A percentile compares a stretch with the other conserved stretches of the same genome.
Conservation (phyloP, 1,140 invertebrate species). For the Macrostomum lignano region DNA sequence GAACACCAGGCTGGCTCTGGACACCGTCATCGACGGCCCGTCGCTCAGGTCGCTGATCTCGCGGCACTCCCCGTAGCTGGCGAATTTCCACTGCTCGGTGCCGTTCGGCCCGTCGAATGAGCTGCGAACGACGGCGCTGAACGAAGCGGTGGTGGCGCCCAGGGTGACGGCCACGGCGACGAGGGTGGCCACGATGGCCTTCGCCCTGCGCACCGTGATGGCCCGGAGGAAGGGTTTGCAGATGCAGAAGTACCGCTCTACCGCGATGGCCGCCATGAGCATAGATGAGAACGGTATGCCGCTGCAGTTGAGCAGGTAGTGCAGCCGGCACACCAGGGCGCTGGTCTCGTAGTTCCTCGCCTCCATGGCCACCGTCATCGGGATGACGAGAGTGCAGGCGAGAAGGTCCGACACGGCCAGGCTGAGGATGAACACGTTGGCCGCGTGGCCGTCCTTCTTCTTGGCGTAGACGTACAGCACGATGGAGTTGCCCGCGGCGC, state of each 20-base stretch:
- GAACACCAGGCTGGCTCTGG: too few relatives aligned
- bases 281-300: conserved; percentile 8
- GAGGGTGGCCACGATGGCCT: conserved; percentile 10
- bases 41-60: too few relatives aligned
- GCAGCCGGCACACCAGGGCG: conserved; percentile 7
- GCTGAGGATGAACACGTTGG: conserved; percentile 6
- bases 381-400: conserved; percentile 7
- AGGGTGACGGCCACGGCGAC: too few relatives aligned
- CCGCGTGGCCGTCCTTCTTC: conserved; percentile 14
- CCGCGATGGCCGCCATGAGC: conserved; percentile 7
- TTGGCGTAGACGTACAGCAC: conserved; percentile 22
- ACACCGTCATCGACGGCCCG: too few relatives aligned
- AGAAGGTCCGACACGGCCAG: conserved; percentile 6
- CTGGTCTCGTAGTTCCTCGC: conserved; percentile 3
- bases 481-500: conserved; percentile 21
- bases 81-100: too few relatives aligned
- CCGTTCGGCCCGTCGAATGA: too few relatives aligned
- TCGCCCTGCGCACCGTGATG: conserved; percentile 15
- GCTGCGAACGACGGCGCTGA: too few relatives aligned
- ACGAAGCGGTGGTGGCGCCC: too few relatives aligned
- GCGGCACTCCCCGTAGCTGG: too few relatives aligned
- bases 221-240: conserved; percentile 19
- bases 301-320: conserved; percentile 7
- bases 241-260: conserved; percentile 16
- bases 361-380: conserved; percentile 8